phyloP scores from a whole-genome alignment of 2,797 vertebrate genomes.

The Taeniopygia guttata region DNA sequence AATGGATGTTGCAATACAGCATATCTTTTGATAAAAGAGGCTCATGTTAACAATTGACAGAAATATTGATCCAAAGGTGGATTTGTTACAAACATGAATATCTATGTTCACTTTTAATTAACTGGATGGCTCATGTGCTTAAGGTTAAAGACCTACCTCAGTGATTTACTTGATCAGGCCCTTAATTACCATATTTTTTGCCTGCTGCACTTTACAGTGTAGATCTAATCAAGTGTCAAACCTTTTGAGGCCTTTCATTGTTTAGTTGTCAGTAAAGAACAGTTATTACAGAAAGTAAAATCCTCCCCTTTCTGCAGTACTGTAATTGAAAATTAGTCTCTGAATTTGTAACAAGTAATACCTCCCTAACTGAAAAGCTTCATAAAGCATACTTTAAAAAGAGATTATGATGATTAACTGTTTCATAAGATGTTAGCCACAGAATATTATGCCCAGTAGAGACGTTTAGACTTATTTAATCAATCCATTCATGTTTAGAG shows the following conservation, averaged over 20 bases:
- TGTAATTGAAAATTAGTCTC: slow-evolving; percentile 57
- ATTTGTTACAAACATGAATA: neutral
- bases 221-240: slow-evolving; percentile 65
- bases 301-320: slow-evolving; percentile 59
- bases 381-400: neutral
- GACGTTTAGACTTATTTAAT: neutral
- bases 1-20: neutral
- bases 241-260: slow-evolving; percentile 65
- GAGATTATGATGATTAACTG: neutral
- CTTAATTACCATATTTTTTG: slow-evolving; percentile 54
- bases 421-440: neutral
- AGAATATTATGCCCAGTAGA: neutral
- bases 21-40: neutral
- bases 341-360: slow-evolving; percentile 35
- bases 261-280: slow-evolving; percentile 62
- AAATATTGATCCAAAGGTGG: slow-evolving; percentile 1
- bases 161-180: slow-evolving; percentile 45
- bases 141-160: slow-evolving; percentile 15
- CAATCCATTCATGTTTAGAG: neutral
- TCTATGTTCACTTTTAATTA: neutral
- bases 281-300: slow-evolving; percentile 59
- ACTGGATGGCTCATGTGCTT: slow-evolving; percentile 19
- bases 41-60: neutral
- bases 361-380: neutral
- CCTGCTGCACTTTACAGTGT: slow-evolving; percentile 32